Conservation (phyloP, 37 sponge, comb jelly and placozoan species). For the Eunapius fragilis region DNA sequence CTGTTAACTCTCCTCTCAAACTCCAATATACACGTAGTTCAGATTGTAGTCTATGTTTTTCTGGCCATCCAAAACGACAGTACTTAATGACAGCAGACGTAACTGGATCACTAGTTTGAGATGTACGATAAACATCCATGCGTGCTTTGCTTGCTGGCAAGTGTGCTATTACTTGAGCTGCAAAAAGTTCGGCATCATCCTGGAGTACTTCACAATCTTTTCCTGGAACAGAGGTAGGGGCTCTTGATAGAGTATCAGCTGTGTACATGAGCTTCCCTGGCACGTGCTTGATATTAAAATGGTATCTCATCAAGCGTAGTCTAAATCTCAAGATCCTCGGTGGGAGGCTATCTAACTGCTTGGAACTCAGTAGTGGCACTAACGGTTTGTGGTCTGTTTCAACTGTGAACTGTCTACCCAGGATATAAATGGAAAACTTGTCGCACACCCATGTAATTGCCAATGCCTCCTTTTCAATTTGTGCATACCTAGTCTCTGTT, state of each 20-base stretch:
- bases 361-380: conserved; percentile 32
- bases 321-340: conserved; percentile 24
- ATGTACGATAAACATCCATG: no score
- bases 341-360: conserved; percentile 28
- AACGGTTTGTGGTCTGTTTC: conserved; percentile 55
- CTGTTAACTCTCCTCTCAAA: no score
- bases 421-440: conserved; percentile 22
- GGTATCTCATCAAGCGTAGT: neutral
- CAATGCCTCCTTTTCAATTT: conserved; percentile 51
- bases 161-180: no score
- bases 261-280: conserved; percentile 47
- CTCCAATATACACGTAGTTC: no score
- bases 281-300: conserved; percentile 10
- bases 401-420: conserved; percentile 15
- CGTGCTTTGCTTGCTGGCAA: no score
- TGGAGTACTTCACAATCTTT: no score
- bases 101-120: no score
- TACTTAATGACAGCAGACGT: no score
- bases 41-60: no score
- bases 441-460: conserved; percentile 36
- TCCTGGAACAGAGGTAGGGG: conserved; percentile 6
- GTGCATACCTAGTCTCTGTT: conserved; percentile 37
- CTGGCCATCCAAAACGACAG: no score
- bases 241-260: conserved; percentile 38
- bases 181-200: no score